Percentiles rank a stretch among this genome's conserved stretches.
Evolutionary conservation across 2,888 invertebrate genomes (phyloP).

Genomic region (Priocnemis perturbator): DNA sequence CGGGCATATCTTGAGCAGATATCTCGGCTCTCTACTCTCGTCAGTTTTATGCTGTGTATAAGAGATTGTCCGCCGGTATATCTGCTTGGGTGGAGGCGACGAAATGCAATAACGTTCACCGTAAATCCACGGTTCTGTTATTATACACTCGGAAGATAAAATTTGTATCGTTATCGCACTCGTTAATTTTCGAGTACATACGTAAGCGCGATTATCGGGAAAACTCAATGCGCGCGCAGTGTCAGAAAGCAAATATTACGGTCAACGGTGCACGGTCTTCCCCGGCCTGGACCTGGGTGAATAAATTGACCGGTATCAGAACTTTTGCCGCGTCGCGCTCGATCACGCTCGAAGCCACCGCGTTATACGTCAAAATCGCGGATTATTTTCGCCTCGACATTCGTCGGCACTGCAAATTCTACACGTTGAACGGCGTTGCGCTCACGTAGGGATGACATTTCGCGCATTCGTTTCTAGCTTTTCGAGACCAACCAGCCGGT

Average conservation of each 20-base stretch:
- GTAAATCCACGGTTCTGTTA: too few relatives aligned
- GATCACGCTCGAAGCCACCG: neutral
- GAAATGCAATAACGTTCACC: slow-evolving; percentile 16
- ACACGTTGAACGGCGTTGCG: slow-evolving; percentile 26
- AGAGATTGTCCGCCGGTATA: slow-evolving; percentile 41
- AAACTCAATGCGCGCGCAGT: too few relatives aligned
- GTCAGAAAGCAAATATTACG: too few relatives aligned
- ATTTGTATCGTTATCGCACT: too few relatives aligned
- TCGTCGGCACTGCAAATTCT: slow-evolving; percentile 21
- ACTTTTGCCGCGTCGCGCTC: too few relatives aligned
- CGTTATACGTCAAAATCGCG: slow-evolving; percentile 26
- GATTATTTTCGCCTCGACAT: slow-evolving; percentile 12
- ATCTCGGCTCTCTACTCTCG: slow-evolving; percentile 39
- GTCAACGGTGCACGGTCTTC: slow-evolving; percentile 23
- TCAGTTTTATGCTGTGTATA: slow-evolving; percentile 9
- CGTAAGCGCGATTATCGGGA: too few relatives aligned
- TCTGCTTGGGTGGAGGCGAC: slow-evolving; percentile 35
- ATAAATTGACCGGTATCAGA: too few relatives aligned
- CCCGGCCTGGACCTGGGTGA: slow-evolving; percentile 19
- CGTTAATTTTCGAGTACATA: too few relatives aligned
- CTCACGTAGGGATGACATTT: slow-evolving; percentile 17
- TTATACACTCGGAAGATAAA: too few relatives aligned
- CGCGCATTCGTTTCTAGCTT: slow-evolving; percentile 15
- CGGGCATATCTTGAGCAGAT: slow-evolving; percentile 27
- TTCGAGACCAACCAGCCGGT: neutral